Evolutionary conservation across 2,797 vertebrate genomes (phyloP).

Genomic region (Chloroceryle amazona): DNA sequence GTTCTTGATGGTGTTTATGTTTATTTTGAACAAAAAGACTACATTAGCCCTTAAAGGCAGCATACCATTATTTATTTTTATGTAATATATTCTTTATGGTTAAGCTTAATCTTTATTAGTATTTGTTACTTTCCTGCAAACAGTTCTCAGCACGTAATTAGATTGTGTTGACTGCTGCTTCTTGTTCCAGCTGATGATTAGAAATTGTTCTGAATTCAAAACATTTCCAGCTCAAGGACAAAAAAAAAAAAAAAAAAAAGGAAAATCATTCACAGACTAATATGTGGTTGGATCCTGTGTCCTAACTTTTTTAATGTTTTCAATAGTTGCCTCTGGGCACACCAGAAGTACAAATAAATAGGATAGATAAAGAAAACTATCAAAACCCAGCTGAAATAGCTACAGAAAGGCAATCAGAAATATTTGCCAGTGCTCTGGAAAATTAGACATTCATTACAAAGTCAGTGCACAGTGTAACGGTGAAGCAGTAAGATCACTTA

Average conservation of each 20-base stretch:
- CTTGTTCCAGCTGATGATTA: conserved; percentile 19
- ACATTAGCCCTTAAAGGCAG: conserved; percentile 2
- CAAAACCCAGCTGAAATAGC: background rate
- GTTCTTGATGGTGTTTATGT: background rate
- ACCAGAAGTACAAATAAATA: conserved; percentile 38
- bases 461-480: background rate
- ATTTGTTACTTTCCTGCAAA: conserved; percentile 23
- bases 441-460: conserved; percentile 58
- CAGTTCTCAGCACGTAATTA: conserved; percentile 14
- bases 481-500: conserved; percentile 20
- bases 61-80: conserved; percentile 40
- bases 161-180: conserved; percentile 9
- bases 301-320: conserved; percentile 27
- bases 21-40: conserved; percentile 45
- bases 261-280: background rate
- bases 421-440: conserved; percentile 17
- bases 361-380: conserved; percentile 57
- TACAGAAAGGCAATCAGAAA: conserved; percentile 41
- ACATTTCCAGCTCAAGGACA: conserved; percentile 15
- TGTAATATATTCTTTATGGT: background rate
- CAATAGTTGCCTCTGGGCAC: conserved; percentile 8
- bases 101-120: conserved; percentile 42
- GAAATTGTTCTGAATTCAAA: conserved; percentile 28
- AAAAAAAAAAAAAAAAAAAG: background rate
- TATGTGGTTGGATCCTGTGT: background rate